Percentiles rank a stretch among this genome's conserved stretches.
Evolutionary conservation across 2,797 vertebrate species (phyloP).

Genomic region (Malurus splendens): DNA sequence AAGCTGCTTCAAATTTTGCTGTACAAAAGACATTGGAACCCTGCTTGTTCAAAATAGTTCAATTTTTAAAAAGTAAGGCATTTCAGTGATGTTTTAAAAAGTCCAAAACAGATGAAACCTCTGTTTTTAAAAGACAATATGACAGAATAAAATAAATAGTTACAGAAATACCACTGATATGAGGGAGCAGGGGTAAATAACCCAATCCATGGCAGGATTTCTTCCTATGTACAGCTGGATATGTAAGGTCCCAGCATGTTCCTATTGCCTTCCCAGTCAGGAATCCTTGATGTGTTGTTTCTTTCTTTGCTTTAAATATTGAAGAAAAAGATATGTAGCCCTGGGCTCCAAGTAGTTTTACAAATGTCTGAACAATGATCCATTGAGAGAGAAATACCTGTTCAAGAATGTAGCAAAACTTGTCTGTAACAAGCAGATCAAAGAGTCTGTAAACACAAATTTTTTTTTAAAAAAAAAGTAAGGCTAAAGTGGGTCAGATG

Average conservation of each 20-base stretch:
- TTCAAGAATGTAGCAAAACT: slow-evolving; percentile 21
- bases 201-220: neutral
- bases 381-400: neutral
- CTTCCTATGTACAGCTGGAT: neutral
- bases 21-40: neutral
- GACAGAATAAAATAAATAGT: neutral
- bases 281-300: neutral
- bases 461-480: neutral
- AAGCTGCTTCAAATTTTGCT: neutral
- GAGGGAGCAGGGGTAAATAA: neutral
- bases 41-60: neutral
- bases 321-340: neutral
- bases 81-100: neutral
- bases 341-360: neutral
- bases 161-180: neutral
- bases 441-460: neutral
- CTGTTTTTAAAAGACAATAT: neutral
- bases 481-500: neutral
- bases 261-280: neutral
- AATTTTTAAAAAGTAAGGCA: neutral
- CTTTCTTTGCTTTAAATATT: neutral
- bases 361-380: neutral
- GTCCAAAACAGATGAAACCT: neutral
- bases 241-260: accelerated
- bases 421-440: neutral